Evolutionary conservation across 2,113 vertebrate genomes (phyloP).

Genomic region (Amia ocellicauda): DNA sequence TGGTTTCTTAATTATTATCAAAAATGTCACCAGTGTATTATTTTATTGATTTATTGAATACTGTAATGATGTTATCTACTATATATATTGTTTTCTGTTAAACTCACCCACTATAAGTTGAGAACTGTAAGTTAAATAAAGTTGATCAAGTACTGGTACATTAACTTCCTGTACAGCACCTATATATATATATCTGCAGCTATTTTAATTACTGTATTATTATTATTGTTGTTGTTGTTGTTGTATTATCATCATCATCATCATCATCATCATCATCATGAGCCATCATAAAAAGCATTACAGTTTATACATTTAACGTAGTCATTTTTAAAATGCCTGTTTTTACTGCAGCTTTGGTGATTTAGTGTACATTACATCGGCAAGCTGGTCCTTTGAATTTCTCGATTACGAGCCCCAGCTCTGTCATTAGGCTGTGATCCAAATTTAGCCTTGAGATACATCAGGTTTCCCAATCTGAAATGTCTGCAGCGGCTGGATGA

Average conservation of each 20-base stretch:
- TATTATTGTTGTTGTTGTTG: constrained; percentile 1
- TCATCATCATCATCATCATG: neutral
- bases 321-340: neutral
- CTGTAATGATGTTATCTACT: too few species aligned
- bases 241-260: constrained; percentile 7
- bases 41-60: too few species aligned
- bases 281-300: neutral
- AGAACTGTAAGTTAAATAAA: too few species aligned
- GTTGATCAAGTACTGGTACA: too few species aligned
- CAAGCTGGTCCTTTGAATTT: constrained; percentile 3
- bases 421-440: constrained; percentile 12
- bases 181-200: neutral
- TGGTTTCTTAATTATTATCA: too few species aligned
- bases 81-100: too few species aligned
- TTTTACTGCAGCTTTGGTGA: neutral
- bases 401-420: constrained; percentile 4
- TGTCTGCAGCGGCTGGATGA: neutral
- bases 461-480: neutral
- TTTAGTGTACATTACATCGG: neutral
- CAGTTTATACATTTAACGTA: neutral
- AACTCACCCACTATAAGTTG: too few species aligned
- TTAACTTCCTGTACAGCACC: too few species aligned
- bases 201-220: constrained; percentile 1
- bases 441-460: neutral
- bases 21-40: too few species aligned